Percentiles rank a stretch among this genome's conserved stretches.
Conservation (phyloP, 2,888 invertebrate genomes). For the Coelopa pilipes region DNA sequence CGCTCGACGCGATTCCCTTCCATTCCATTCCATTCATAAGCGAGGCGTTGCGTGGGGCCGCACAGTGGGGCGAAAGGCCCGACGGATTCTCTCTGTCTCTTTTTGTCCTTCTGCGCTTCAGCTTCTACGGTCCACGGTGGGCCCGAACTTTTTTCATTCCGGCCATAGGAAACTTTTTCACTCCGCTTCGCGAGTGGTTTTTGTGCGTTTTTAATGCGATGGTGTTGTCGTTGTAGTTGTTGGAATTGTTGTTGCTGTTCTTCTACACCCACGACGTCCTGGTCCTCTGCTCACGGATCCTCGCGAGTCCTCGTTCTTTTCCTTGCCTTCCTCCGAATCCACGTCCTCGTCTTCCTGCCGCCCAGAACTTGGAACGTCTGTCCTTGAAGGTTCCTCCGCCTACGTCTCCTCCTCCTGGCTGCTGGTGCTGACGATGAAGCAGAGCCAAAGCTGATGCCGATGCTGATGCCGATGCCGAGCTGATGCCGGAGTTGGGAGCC, state of each 20-base stretch:
- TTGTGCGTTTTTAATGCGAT: slow-evolving; percentile 8
- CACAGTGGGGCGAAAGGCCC: neutral
- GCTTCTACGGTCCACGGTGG: too few species aligned
- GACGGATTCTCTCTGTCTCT: too few species aligned
- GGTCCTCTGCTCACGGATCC: too few species aligned
- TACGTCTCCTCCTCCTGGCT: neutral
- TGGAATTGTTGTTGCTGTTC: neutral
- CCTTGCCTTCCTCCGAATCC: too few species aligned
- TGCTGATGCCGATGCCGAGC: too few species aligned
- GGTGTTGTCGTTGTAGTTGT: neutral
- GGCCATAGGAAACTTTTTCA: slow-evolving; percentile 4
- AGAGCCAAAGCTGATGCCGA: too few species aligned
- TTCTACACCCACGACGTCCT: too few species aligned
- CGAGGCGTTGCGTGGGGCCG: slow-evolving; percentile 3
- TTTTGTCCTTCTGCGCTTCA: too few species aligned
- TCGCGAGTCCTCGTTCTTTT: too few species aligned
- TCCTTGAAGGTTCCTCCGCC: neutral
- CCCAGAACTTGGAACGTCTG: slow-evolving; percentile 1
- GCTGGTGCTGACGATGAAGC: neutral
- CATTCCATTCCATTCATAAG: too few species aligned
- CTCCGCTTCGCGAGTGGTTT: slow-evolving; percentile 20
- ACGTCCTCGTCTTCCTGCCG: too few species aligned
- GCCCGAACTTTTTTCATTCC: neutral
- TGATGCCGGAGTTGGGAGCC: slow-evolving; percentile 45
- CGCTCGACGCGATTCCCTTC: too few species aligned